Percentiles rank a stretch among this genome's conserved stretches.
Evolutionary conservation across 2,888 invertebrate genomes (phyloP).

Genomic region (Vesta saturnalis): DNA sequence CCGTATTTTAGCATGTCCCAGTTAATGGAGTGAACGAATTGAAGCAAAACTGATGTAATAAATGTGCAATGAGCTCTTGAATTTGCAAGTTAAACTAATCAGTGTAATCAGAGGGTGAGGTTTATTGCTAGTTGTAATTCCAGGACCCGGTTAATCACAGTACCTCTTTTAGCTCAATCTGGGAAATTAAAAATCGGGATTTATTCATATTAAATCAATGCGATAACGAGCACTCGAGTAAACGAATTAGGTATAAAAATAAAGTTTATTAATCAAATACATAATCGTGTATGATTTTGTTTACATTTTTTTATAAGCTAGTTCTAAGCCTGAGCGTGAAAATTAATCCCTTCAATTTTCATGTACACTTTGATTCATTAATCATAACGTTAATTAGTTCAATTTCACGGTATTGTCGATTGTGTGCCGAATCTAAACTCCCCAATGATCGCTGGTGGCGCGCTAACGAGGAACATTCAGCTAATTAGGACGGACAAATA

Average conservation of each 20-base stretch:
- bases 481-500: conserved; percentile 52
- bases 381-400: conserved; percentile 50
- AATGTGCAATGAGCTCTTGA: conserved; percentile 20
- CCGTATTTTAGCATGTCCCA: neutral
- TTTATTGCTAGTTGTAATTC: conserved; percentile 24
- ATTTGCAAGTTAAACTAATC: conserved; percentile 34
- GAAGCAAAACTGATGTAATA: conserved; percentile 15
- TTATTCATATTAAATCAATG: conserved; percentile 29
- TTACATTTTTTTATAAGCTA: conserved; percentile 46
- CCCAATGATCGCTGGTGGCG: conserved; percentile 41
- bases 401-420: conserved; percentile 49
- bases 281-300: conserved; percentile 44
- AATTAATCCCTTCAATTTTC: conserved; percentile 34
- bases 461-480: conserved; percentile 51
- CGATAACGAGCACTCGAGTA: conserved; percentile 29
- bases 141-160: conserved; percentile 28
- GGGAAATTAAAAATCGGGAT: conserved; percentile 35
- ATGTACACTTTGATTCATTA: conserved; percentile 48
- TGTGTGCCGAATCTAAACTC: conserved; percentile 43
- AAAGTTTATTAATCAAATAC: conserved; percentile 37
- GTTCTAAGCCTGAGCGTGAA: conserved; percentile 37
- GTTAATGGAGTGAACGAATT: neutral
- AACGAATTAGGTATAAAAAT: conserved; percentile 27
- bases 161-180: conserved; percentile 31
- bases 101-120: conserved; percentile 22